Percentiles rank a stretch among this genome's conserved stretches.
Conservation (phyloP, 23 tunicate genomes). For the Halocynthia aurantium region DNA sequence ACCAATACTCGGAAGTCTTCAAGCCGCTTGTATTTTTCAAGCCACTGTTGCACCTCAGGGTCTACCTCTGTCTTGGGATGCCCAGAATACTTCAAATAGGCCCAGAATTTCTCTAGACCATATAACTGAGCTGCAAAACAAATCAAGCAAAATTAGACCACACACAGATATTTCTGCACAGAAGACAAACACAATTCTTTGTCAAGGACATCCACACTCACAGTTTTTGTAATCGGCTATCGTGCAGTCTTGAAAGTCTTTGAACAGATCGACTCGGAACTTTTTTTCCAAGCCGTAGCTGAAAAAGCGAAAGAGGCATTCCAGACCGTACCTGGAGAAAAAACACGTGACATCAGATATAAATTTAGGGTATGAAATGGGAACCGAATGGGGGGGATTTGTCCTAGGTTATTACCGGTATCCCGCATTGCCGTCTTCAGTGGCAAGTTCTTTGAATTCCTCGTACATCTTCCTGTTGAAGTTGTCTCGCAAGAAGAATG, state of each 20-base stretch:
- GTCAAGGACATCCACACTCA: conserved; percentile 9
- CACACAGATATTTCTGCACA: neutral
- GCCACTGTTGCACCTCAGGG: conserved; percentile 46
- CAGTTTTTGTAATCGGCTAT: conserved; percentile 84
- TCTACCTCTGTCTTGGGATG: conserved; percentile 32
- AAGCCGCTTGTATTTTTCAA: conserved; percentile 65
- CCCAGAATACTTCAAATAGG: conserved; percentile 79
- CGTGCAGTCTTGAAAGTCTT: conserved; percentile 84
- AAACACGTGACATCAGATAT: neutral
- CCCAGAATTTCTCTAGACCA: conserved; percentile 98
- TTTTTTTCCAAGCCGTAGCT: conserved; percentile 94
- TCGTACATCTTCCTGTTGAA: conserved; percentile 96
- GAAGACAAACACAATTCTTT: neutral
- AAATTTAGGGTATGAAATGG: neutral
- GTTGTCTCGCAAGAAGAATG: conserved; percentile 92
- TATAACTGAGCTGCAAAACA: conserved; percentile 72
- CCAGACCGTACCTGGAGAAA: conserved; percentile 81
- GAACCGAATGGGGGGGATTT: neutral
- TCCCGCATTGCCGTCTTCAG: conserved; percentile 65
- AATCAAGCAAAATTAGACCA: neutral
- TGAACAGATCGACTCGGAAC: conserved; percentile 71
- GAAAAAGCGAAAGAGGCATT: conserved; percentile 96
- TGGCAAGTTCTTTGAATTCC: conserved; percentile 83
- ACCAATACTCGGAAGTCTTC: conserved; percentile 93
- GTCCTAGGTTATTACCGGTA: conserved; percentile 38